Conservation (phyloP, 1,140 invertebrate genomes). For the Papilio polytes region DNA sequence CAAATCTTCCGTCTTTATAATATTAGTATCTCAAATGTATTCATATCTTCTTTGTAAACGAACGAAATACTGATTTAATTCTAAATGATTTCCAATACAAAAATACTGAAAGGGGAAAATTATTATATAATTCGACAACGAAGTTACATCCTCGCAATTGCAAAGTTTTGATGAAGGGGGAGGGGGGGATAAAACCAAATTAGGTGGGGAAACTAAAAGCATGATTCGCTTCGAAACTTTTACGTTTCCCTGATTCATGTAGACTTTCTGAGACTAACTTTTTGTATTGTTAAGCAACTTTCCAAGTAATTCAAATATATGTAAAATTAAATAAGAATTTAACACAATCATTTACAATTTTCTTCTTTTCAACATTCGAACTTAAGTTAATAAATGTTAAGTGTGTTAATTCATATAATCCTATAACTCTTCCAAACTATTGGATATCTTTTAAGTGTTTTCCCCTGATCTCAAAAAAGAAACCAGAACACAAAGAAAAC, state of each 20-base stretch:
- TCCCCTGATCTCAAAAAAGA: too few species aligned
- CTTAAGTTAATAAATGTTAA: too few species aligned
- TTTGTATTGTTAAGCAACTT: constrained; percentile 25
- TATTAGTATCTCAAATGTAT: too few species aligned
- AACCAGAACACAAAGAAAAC: too few species aligned
- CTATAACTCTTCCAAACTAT: too few species aligned
- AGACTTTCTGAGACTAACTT: constrained; percentile 9
- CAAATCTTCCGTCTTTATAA: too few species aligned
- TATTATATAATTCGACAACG: constrained; percentile 4
- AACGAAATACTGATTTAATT: too few species aligned
- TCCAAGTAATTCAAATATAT: constrained; percentile 26
- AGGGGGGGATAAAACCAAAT: constrained; percentile 28
- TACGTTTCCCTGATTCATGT: constrained; percentile 35
- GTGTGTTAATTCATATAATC: too few species aligned
- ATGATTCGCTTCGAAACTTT: constrained; percentile 34
- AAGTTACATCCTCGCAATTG: neutral
- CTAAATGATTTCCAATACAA: neutral
- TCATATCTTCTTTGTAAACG: too few species aligned
- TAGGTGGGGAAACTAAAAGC: constrained; percentile 29
- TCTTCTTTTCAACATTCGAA: too few species aligned
- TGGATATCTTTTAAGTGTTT: too few species aligned
- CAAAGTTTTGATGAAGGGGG: constrained; percentile 36
- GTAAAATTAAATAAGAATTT: neutral
- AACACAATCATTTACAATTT: too few species aligned
- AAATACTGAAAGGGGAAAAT: neutral